Percentiles rank a stretch among this genome's conserved stretches.
These are phyloP conservation scores for Eustalomyia histrio DNA, from an alignment of 2,888 invertebrate species.

Conservation along the genomic window DNA sequence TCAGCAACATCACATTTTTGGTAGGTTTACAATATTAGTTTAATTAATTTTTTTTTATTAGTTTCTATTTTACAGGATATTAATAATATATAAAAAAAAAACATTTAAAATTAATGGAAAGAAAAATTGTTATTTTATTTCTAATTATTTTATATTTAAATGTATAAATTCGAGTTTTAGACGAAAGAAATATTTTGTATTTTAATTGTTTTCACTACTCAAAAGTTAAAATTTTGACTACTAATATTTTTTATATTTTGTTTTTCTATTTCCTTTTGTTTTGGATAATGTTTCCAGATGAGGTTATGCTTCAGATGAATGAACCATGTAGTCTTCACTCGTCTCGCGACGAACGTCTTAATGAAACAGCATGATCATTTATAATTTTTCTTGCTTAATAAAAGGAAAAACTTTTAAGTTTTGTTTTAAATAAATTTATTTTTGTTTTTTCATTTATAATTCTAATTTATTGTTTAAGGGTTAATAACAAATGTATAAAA, in stretches of 20 bases:
- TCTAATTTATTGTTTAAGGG: background rate
- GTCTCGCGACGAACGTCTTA: too few species aligned
- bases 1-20: conserved; percentile 62
- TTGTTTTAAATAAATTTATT: background rate
- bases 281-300: too few species aligned
- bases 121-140: background rate
- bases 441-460: conserved; percentile 4
- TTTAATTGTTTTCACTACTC: background rate
- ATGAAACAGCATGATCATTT: too few species aligned
- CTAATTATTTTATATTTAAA: background rate
- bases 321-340: too few species aligned
- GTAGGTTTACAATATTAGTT: conserved; percentile 39
- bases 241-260: background rate
- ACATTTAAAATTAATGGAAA: background rate
- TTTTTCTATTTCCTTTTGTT: background rate
- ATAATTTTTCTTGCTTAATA: background rate
- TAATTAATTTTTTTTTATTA: background rate
- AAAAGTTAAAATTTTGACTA: background rate
- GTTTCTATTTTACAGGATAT: conserved; percentile 18
- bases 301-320: too few species aligned
- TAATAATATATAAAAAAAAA: conserved; percentile 7
- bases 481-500: background rate
- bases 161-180: conserved; percentile 59
- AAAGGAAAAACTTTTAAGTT: conserved; percentile 37
- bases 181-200: conserved; percentile 14